Evolutionary conservation across 2,888 invertebrate species (phyloP), one percentile per base, ranked within the genome.

Genomic region (Drosophila greeni): DNA sequence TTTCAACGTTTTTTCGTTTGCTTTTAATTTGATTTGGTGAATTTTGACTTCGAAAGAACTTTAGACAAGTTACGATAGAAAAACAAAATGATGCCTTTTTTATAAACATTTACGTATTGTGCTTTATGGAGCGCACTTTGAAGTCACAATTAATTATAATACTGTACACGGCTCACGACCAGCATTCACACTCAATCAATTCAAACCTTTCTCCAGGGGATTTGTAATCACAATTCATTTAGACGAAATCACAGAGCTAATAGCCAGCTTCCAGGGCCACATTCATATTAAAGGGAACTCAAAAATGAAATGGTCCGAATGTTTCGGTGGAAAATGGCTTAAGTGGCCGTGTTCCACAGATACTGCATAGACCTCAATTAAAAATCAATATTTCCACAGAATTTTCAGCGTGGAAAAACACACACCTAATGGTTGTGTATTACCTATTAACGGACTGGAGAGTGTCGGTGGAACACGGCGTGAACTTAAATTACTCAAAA

Each of bases 161-260:
- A 83, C 83, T 80, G 82, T 79, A 73, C 67, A 78, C 14, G 53
- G 42, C 48, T 49, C 61, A 59, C 37, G 43, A 57, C 51, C 57
- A 54, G 45, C 60, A 43, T 45, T 66, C 40, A 47, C 55, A 60
- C 69, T 23, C 55, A 59, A 34, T 37, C 43, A 45, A 53, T 51
- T 62, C 49, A 37, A 16, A 47, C 39, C 58, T 34, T 34, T 34
- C 37, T 56, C 37, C 33, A 20, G 9, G n/a, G 73, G 51, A 64
- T 54, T 71, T 57, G 66, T 37, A 83, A 80, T 80, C 79, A 80
- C 83, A 80, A 72, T 83, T 72, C 64, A 69, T 72, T 81, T 69
- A 64, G 69, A 65, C 69, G 59, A 73, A 81, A 80, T 80, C 79
- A 80, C 79, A 80, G 79, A 70, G 37, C 54, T 62, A 47, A 39